phyloP scores from a whole-genome alignment of 2,888 invertebrate genomes.

The Parascotia fuliginaria region DNA sequence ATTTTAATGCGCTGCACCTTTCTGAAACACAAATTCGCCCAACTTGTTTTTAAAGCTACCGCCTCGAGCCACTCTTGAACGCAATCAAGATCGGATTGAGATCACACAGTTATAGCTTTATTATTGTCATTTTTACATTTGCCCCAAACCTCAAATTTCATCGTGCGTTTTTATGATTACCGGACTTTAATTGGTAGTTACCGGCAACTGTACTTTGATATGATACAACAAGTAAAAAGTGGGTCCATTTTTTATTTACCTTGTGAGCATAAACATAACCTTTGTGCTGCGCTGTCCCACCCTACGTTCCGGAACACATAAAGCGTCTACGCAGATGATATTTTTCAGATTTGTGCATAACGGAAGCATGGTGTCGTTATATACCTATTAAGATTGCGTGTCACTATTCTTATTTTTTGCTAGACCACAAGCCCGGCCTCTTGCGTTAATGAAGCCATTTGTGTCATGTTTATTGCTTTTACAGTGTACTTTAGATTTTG shows the following conservation, averaged over 20 bases:
- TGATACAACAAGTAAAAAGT: slow-evolving; percentile 34
- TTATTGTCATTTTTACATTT: slow-evolving; percentile 43
- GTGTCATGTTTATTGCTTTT: slow-evolving; percentile 83
- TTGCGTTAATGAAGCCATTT: slow-evolving; percentile 82
- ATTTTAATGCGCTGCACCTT: slow-evolving; percentile 46
- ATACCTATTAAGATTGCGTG: slow-evolving; percentile 75
- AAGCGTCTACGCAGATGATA: slow-evolving; percentile 66
- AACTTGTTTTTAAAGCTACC: slow-evolving; percentile 48
- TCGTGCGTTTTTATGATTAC: slow-evolving; percentile 39
- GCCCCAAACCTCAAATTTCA: slow-evolving; percentile 40
- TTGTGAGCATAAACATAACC: slow-evolving; percentile 22
- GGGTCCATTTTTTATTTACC: slow-evolving; percentile 37
- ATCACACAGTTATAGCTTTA: slow-evolving; percentile 55
- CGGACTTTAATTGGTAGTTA: slow-evolving; percentile 40
- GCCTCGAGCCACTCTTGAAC: slow-evolving; percentile 46
- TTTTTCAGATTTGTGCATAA: slow-evolving; percentile 69
- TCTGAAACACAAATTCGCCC: slow-evolving; percentile 43
- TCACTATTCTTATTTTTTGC: slow-evolving; percentile 76
- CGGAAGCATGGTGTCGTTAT: slow-evolving; percentile 80
- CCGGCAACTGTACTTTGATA: slow-evolving; percentile 37
- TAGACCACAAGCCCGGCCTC: slow-evolving; percentile 72
- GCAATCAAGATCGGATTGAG: slow-evolving; percentile 54
- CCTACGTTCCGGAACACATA: slow-evolving; percentile 63
- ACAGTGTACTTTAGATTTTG: slow-evolving; percentile 79
- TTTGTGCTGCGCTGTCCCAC: slow-evolving; percentile 46